A percentile compares a stretch with the other conserved stretches of the same genome.
Conservation (phyloP, 2,113 vertebrate species). For the Aspiorhynchus laticeps region DNA sequence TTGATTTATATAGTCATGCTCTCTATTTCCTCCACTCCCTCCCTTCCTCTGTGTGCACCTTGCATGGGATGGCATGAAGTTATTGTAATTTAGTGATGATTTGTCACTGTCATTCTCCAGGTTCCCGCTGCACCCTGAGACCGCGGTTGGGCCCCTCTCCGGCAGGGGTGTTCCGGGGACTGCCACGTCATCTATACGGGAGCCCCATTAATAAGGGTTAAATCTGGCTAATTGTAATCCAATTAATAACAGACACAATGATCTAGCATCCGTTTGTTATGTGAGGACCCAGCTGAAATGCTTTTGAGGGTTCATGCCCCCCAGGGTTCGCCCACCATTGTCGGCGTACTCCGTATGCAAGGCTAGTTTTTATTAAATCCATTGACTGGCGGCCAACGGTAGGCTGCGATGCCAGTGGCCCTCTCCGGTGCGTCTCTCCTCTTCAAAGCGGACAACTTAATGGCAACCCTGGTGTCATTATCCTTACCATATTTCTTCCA, state of each 20-base stretch:
- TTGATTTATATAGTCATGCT: conserved; percentile 38
- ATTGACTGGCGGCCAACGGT: background rate
- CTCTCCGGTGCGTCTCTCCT: background rate
- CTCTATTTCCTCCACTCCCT: conserved; percentile 24
- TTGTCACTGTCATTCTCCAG: conserved; percentile 85
- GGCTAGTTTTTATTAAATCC: conserved; percentile 32
- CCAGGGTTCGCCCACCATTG: background rate
- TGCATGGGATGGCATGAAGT: conserved; percentile 50
- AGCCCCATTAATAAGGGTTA: conserved; percentile 63
- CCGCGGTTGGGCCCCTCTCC: conserved; percentile 70
- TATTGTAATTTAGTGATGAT: conserved; percentile 83
- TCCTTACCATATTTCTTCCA: conserved; percentile 56
- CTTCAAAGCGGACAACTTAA: conserved; percentile 1
- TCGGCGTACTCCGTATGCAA: background rate
- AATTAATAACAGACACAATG: conserved; percentile 63
- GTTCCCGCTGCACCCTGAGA: conserved; percentile 76
- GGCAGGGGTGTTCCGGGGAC: conserved; percentile 71
- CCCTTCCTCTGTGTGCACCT: conserved; percentile 36
- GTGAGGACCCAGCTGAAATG: conserved; percentile 53
- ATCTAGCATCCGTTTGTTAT: conserved; percentile 56
- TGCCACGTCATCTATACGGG: conserved; percentile 65
- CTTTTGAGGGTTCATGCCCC: conserved; percentile 15
- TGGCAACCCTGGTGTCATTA: conserved; percentile 44
- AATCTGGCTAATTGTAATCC: conserved; percentile 66
- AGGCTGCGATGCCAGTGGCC: conserved; percentile 11